phyloP scores from a whole-genome alignment of 2,113 vertebrate species.

The Nanger granti region DNA sequence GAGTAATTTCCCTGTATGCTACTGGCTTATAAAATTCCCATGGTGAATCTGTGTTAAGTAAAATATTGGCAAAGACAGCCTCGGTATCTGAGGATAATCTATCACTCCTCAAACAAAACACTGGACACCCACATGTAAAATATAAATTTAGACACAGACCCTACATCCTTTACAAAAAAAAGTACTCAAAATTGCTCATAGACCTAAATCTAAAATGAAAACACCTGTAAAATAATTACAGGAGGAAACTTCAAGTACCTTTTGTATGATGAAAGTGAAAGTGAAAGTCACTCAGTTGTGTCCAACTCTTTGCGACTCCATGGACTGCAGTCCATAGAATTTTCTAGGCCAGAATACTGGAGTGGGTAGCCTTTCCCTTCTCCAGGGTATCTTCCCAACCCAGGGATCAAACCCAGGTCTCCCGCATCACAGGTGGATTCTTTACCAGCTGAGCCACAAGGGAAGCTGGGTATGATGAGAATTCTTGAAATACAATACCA shows the following conservation, averaged over 20 bases:
- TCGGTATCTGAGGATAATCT: neutral
- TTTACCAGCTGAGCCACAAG: neutral
- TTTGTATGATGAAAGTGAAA: neutral
- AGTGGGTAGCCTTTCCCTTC: neutral
- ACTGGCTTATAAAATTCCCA: neutral
- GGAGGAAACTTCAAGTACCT: neutral
- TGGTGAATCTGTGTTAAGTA: neutral
- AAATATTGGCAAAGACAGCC: neutral
- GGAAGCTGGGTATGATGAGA: neutral
- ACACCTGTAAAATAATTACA: neutral
- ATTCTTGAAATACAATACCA: neutral
- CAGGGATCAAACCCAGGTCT: neutral
- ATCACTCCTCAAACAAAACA: neutral
- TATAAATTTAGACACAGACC: neutral
- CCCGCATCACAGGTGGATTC: neutral
- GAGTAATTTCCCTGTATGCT: neutral
- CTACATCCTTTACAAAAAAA: neutral
- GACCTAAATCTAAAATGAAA: neutral
- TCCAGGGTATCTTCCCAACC: neutral
- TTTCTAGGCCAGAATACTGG: neutral
- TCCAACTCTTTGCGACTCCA: neutral
- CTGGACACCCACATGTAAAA: neutral
- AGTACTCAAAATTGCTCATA: neutral
- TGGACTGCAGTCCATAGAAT: neutral
- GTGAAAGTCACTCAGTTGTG: no score